Evolutionary conservation across 2,797 vertebrate genomes (phyloP), one percentile per base, ranked within the genome.

Genomic region (Tadarida brasiliensis): DNA sequence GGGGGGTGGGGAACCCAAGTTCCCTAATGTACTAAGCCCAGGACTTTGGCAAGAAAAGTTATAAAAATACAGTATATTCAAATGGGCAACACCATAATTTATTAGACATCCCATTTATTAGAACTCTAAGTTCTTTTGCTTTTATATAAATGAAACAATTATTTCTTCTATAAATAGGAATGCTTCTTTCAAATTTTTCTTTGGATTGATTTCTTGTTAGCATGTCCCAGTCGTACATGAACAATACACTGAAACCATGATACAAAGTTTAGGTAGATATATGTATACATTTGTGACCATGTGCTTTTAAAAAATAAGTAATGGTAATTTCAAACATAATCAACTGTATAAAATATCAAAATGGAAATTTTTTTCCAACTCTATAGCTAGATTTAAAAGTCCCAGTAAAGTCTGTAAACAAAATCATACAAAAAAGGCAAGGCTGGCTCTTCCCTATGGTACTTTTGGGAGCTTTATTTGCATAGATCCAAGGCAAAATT

Each of bases 141-240:
- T 97, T 95, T 92, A 94, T 97, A 98, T 94, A 98, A 98, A 94
- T 14, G 97, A 97, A 94, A 97, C 77, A 98, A 95, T 98, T 96
- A 97, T 97, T 98, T 98, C 98, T 87, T 94, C 74, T 97, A 98
- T 98, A 98, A 98, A 92, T 91, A 96, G 97, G 97, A 98, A 90
- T 96, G 93, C 19, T 95, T 95, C 26, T 94, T 98, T 98, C 96
- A 97, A 97, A 97, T 90, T 94, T 96, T 91, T 97, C 97, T 96
- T 98, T 98, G 98, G 98, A 98, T 94, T 98, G 82, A 94, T 85
- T 97, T 94, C 83, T 92, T 76, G 24, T 94, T 98, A 96, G 96
- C 92, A 90, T 98, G 94, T 98, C 82, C 97, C 70, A 97, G 57
- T 85, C 98, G 61, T 61, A 97, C 68, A 91, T 19, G 92, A 97